These are phyloP conservation scores for Paramormyrops hopkinsi DNA, from an alignment of 2,797 vertebrate genomes.

Conservation along the genomic window DNA sequence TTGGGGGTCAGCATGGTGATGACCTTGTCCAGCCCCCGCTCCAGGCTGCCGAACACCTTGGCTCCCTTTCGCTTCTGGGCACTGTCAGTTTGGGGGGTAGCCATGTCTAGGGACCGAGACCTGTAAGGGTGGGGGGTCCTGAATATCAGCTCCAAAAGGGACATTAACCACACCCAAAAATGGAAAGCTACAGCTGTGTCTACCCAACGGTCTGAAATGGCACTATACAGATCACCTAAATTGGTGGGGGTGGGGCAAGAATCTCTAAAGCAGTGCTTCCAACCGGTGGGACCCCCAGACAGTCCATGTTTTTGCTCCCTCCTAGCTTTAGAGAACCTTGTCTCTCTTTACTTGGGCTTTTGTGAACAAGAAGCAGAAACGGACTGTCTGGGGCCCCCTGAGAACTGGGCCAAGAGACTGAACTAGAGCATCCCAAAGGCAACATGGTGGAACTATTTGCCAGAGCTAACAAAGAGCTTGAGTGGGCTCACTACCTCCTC, in stretches of 20 bases:
- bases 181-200: not conserved
- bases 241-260: not conserved
- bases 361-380: not conserved
- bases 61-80: conserved; percentile 77
- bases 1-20: conserved; percentile 87
- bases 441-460: not conserved
- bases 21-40: conserved; percentile 89
- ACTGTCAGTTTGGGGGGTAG: conserved; percentile 62
- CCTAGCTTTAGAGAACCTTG: not conserved
- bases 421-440: not conserved
- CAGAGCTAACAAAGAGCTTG: not conserved
- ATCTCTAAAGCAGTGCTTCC: not conserved
- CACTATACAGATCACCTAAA: not conserved
- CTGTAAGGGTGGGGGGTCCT: conserved; percentile 45
- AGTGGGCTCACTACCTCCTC: conserved; percentile 60
- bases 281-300: not conserved
- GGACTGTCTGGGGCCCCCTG: not conserved
- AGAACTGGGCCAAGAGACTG: not conserved
- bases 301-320: not conserved
- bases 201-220: not conserved
- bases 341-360: not conserved
- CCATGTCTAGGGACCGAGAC: conserved; percentile 76
- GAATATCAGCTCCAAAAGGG: not conserved
- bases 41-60: conserved; percentile 83
- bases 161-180: not conserved